Evolutionary conservation across 2,888 invertebrate genomes (phyloP), one percentile per base, ranked within the genome.

Genomic region (Abscondita cerata): DNA sequence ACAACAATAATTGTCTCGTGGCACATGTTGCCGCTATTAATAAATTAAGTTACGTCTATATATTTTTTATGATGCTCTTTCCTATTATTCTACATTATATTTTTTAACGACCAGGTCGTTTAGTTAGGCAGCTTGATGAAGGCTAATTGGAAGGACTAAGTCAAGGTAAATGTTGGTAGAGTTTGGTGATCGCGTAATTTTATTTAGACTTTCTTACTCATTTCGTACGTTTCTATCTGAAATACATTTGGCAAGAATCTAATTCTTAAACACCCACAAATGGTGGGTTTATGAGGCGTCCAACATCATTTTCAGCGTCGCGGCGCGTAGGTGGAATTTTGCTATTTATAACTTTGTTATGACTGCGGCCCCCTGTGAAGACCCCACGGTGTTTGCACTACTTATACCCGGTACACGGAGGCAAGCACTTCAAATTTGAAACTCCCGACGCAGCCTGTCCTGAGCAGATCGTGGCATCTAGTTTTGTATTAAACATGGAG

Each of bases 291-390:
- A 41, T 52, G 52, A 57, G 51, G 62, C 52, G 46, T 38, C 52
- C 52, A 41, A 56, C 51, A 58, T 33, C 53, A 53, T 36, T 55
- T 53, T 38, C 48, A 55, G 62, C 64, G 66, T 68, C 66, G 62
- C 64, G 66, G 60, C 62, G 67, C 59, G 66, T 68, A 63, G 66
- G 68, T 52, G 65, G 67, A 62, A 59, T 40, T 62, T 64, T 71
- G 54, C 66, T 76, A 76, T 76, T 75, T 75, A 72, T 75, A 74
- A 70, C 69, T 71, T 74, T 76, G 76, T 76, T 76, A 73, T 76
- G 76, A 75, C 76, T 76, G 75, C 68, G 63, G 73, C 73, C 73
- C 75, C 75, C 69, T 52, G 72, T 72, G 73, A 74, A 73, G 66
- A 65, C 68, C 41, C 52, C 55, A 47, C 51, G 20, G 38, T 52